Percentiles rank a stretch among this genome's conserved stretches.
Conservation (phyloP, 2,797 vertebrate species). For the Onychomys leucogaster region DNA sequence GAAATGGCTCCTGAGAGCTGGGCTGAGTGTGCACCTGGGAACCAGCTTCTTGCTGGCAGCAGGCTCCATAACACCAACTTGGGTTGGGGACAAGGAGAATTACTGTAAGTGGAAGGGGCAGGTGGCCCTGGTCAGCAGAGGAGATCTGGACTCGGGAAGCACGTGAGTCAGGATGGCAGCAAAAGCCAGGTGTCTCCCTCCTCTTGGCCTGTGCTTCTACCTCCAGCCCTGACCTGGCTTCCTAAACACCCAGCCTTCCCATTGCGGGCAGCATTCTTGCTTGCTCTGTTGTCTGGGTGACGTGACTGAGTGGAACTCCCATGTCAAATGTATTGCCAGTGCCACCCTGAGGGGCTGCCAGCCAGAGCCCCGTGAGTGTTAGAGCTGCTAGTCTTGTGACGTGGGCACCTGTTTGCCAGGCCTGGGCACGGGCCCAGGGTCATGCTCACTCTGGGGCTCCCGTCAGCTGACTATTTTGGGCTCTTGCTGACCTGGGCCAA, state of each 20-base stretch:
- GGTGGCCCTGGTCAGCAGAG: conserved; percentile 52
- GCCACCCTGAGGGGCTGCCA: conserved; percentile 77
- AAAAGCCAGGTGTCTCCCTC: conserved; percentile 1
- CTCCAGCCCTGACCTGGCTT: not conserved
- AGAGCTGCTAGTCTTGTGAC: conserved; percentile 80
- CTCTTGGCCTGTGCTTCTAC: not conserved
- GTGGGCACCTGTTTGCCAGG: conserved; percentile 83
- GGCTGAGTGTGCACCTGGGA: not conserved
- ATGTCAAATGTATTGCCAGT: conserved; percentile 60
- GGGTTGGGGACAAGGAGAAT: conserved; percentile 42
- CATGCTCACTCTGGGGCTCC: conserved; percentile 79
- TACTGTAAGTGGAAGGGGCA: conserved; percentile 64
- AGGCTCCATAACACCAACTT: conserved; percentile 1
- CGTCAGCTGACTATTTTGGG: conserved; percentile 84
- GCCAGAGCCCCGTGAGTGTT: conserved; percentile 61
- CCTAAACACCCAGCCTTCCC: not conserved
- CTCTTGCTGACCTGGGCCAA: conserved; percentile 82
- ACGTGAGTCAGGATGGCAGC: conserved; percentile 56
- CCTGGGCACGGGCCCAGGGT: conserved; percentile 76
- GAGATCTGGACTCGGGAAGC: conserved; percentile 41
- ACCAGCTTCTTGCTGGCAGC: not conserved
- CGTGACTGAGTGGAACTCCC: conserved; percentile 51
- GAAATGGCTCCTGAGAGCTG: not conserved
- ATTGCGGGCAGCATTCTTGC: conserved; percentile 24
- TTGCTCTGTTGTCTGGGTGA: conserved; percentile 64